These are phyloP conservation scores for Heliconius aoede DNA, from an alignment of 2,888 invertebrate species.

Conservation along the genomic window DNA sequence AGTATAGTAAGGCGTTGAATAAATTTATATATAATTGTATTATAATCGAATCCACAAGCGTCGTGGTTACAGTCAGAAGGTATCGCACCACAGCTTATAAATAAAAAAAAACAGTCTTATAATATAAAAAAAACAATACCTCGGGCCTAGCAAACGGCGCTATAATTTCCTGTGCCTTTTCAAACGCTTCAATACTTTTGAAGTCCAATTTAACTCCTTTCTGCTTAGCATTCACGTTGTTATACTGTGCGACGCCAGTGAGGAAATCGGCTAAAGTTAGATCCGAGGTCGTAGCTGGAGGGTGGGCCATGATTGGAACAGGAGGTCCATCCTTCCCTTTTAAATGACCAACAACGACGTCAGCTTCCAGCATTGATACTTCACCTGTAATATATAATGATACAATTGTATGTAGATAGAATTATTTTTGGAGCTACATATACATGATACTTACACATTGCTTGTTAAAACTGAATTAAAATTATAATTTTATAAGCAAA, in stretches of 20 bases:
- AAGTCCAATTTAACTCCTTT: slow-evolving; percentile 96
- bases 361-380: slow-evolving; percentile 93
- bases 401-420: not conserved
- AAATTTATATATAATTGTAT: not conserved
- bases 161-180: slow-evolving; percentile 80
- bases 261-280: slow-evolving; percentile 90
- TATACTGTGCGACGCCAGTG: slow-evolving; percentile 79
- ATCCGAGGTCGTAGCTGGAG: slow-evolving; percentile 88
- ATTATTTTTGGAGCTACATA: not conserved
- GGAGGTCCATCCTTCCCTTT: slow-evolving; percentile 75
- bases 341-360: slow-evolving; percentile 88
- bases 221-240: slow-evolving; percentile 70
- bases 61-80: too few species aligned
- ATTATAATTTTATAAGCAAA: not conserved
- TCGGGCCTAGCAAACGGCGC: slow-evolving; percentile 68
- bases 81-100: not conserved
- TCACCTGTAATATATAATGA: slow-evolving; percentile 72
- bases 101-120: not conserved
- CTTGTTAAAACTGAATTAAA: not conserved
- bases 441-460: not conserved
- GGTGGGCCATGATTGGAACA: slow-evolving; percentile 94
- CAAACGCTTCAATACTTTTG: slow-evolving; percentile 90
- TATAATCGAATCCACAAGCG: not conserved
- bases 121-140: slow-evolving; percentile 53
- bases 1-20: too few species aligned